These are phyloP conservation scores for Atta texana DNA, from an alignment of 1,140 invertebrate genomes.

Conservation along the genomic window DNA sequence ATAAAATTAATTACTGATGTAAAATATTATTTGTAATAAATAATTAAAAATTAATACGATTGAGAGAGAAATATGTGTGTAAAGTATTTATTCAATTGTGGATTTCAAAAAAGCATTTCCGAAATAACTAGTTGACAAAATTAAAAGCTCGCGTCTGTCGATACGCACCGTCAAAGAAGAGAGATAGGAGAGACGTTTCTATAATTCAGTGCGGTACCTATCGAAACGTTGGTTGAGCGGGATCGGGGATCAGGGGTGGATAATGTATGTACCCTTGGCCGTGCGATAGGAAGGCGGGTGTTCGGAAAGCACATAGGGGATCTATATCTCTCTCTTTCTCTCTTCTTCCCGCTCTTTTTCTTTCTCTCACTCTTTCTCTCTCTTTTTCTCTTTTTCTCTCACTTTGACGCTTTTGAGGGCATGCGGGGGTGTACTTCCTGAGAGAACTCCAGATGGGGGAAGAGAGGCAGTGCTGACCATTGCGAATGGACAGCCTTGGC, in stretches of 20 bases:
- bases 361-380: constrained; percentile 10
- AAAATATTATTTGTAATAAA: constrained; percentile 11
- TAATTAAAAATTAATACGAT: neutral
- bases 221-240: constrained; percentile 72
- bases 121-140: constrained; percentile 64
- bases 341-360: neutral
- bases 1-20: neutral
- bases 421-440: constrained; percentile 71
- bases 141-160: constrained; percentile 77
- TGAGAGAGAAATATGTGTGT: neutral
- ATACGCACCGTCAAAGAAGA: constrained; percentile 54
- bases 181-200: constrained; percentile 75
- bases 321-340: constrained; percentile 60
- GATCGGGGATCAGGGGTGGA: constrained; percentile 79
- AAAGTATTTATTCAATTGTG: neutral
- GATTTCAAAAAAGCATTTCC: neutral
- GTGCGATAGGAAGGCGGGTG: constrained; percentile 65
- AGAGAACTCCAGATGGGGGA: constrained; percentile 76
- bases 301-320: constrained; percentile 56
- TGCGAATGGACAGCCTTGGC: constrained; percentile 78
- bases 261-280: constrained; percentile 85
- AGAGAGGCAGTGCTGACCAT: constrained; percentile 82
- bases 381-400: constrained; percentile 34
- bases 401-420: constrained; percentile 36
- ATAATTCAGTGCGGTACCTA: constrained; percentile 81